Percentiles rank a stretch among this genome's conserved stretches.
phyloP scores from a whole-genome alignment of 2,797 vertebrate species.

The Lagodon rhomboides region DNA sequence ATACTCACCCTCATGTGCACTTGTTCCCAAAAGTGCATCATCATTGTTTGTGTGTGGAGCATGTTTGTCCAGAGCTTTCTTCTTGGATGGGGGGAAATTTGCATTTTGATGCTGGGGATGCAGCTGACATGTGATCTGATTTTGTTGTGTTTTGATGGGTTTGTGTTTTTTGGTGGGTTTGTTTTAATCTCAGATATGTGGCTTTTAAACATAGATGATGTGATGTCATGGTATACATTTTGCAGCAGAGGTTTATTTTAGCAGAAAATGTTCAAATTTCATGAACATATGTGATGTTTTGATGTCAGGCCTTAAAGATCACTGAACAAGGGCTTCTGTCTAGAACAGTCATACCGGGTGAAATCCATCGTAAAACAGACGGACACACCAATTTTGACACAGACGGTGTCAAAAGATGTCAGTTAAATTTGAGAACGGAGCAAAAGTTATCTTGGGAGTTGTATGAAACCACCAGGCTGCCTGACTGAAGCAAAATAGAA shows the following conservation, averaged over 20 bases:
- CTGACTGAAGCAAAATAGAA: background rate
- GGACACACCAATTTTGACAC: background rate
- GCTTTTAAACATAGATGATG: background rate
- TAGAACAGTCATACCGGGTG: too few relatives aligned
- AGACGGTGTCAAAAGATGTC: background rate
- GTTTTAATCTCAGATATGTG: background rate
- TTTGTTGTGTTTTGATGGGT: background rate
- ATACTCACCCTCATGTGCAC: background rate
- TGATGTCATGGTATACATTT: background rate
- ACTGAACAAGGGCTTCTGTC: background rate
- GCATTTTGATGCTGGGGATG: background rate
- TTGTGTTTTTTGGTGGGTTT: background rate
- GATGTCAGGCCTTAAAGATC: background rate
- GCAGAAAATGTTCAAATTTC: background rate
- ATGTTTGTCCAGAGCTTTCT: slow-evolving; percentile 12
- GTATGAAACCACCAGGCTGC: background rate
- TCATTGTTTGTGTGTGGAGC: slow-evolving; percentile 30
- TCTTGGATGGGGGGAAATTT: background rate
- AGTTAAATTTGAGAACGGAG: background rate
- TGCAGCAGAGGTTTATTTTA: background rate
- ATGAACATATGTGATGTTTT: background rate
- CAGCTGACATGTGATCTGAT: background rate
- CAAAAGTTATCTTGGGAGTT: background rate
- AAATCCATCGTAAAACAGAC: background rate
- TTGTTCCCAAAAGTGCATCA: slow-evolving; percentile 42